Conservation (phyloP, 2,797 vertebrate genomes). For the Acrossocheilus wenchowensis region DNA sequence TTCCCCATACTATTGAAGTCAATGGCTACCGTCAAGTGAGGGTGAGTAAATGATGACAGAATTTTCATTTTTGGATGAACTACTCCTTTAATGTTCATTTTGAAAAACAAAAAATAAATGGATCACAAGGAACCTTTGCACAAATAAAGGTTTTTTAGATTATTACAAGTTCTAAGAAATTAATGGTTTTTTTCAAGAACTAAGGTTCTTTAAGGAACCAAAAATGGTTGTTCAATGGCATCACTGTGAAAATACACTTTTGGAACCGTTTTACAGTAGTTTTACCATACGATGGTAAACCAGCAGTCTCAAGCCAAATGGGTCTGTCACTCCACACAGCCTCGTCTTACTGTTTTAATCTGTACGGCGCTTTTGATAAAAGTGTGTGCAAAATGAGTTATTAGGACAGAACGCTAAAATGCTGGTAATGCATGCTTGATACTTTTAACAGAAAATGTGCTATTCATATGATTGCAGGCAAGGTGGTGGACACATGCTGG, state of each 20-base stretch:
- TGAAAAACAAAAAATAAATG: too few species aligned
- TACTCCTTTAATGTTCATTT: not conserved
- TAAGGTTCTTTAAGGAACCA: not conserved
- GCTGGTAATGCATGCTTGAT: not conserved
- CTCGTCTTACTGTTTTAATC: not conserved
- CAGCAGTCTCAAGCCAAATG: too few species aligned
- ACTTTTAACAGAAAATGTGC: conserved; percentile 32
- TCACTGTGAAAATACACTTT: not conserved
- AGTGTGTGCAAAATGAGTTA: not conserved
- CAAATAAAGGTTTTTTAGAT: not conserved
- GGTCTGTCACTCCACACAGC: not conserved
- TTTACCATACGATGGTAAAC: not conserved
- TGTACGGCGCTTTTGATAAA: not conserved
- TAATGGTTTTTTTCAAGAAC: not conserved
- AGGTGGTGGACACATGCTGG: conserved; percentile 33
- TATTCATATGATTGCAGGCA: conserved; percentile 46
- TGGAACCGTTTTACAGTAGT: not conserved
- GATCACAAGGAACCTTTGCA: too few species aligned
- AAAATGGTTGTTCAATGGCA: not conserved
- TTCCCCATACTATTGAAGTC: not conserved
- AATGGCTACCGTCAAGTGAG: not conserved
- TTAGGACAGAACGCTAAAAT: conserved; percentile 6
- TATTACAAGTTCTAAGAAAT: not conserved
- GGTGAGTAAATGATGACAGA: not conserved
- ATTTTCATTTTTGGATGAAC: not conserved